A percentile compares a stretch with the other conserved stretches of the same genome.
Conservation (phyloP, 2,888 invertebrate genomes). For the Minunthozetes semirufus region DNA sequence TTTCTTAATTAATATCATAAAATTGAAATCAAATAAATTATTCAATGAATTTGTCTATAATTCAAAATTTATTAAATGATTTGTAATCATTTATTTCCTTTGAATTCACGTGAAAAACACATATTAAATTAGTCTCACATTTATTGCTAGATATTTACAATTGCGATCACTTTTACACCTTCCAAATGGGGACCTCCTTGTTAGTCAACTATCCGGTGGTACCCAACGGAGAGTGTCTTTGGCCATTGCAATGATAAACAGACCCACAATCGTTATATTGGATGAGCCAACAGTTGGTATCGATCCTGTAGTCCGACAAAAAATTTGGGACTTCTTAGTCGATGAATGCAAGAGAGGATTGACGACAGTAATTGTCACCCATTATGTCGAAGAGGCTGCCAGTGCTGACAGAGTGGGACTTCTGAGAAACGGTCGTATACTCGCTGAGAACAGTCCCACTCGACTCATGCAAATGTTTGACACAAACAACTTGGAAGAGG, state of each 20-base stretch:
- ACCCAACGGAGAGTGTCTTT: conserved; percentile 85
- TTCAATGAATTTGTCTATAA: too few relatives aligned
- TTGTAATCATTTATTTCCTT: too few relatives aligned
- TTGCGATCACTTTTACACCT: too few relatives aligned
- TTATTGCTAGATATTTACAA: too few relatives aligned
- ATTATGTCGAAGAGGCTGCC: conserved; percentile 24
- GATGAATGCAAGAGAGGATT: too few relatives aligned
- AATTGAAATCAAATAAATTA: too few relatives aligned
- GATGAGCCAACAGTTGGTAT: conserved; percentile 92
- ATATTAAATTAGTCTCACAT: too few relatives aligned
- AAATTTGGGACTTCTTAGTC: conserved; percentile 9
- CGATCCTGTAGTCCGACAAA: conserved; percentile 65
- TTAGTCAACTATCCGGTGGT: conserved; percentile 76
- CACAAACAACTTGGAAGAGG: neutral
- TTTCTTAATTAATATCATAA: too few relatives aligned
- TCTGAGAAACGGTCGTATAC: conserved; percentile 27
- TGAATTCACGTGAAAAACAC: too few relatives aligned
- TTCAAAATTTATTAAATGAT: too few relatives aligned
- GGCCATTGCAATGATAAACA: conserved; percentile 84
- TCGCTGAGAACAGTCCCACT: neutral
- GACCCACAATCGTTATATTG: conserved; percentile 79
- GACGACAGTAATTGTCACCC: conserved; percentile 14
- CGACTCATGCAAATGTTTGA: neutral
- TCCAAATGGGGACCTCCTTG: conserved; percentile 49
- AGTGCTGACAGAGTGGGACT: conserved; percentile 7